These are phyloP conservation scores for Heliconius sara DNA, from an alignment of 2,888 invertebrate genomes.

Conservation along the genomic window DNA sequence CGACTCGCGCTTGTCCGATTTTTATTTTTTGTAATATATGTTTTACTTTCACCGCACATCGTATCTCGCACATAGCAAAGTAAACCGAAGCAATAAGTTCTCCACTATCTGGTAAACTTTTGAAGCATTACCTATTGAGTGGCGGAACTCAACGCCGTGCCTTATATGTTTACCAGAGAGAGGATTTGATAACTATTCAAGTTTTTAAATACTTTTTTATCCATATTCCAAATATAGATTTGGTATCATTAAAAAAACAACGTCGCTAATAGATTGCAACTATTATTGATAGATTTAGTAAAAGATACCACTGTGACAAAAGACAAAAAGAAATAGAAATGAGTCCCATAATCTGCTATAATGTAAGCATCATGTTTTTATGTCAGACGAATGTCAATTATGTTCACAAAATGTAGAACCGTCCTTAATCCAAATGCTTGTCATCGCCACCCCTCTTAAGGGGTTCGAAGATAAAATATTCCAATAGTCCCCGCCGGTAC, in stretches of 20 bases:
- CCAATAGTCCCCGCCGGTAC: slow-evolving; percentile 40
- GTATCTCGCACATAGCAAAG: too few species aligned
- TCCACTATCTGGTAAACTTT: too few species aligned
- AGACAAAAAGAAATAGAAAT: background rate
- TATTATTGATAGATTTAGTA: background rate
- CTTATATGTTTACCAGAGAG: too few species aligned
- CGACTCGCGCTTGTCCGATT: too few species aligned
- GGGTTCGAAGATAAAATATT: slow-evolving; percentile 44
- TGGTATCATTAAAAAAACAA: background rate
- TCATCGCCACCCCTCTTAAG: slow-evolving; percentile 35
- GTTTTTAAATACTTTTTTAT: too few species aligned
- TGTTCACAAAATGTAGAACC: slow-evolving; percentile 16
- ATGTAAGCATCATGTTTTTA: slow-evolving; percentile 2
- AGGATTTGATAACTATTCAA: too few species aligned
- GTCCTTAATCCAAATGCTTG: slow-evolving; percentile 29
- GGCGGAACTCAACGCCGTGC: too few species aligned
- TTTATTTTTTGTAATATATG: too few species aligned
- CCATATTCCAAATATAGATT: too few species aligned
- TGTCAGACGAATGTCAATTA: slow-evolving; percentile 10
- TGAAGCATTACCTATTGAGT: too few species aligned
- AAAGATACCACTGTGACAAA: background rate
- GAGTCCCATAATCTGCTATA: background rate
- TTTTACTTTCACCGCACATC: too few species aligned
- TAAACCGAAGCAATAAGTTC: too few species aligned
- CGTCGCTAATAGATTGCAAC: background rate